Evolutionary conservation across 2,888 invertebrate genomes (phyloP), one percentile per base, ranked within the genome.

Genomic region (Ichneumon xanthorius): DNA sequence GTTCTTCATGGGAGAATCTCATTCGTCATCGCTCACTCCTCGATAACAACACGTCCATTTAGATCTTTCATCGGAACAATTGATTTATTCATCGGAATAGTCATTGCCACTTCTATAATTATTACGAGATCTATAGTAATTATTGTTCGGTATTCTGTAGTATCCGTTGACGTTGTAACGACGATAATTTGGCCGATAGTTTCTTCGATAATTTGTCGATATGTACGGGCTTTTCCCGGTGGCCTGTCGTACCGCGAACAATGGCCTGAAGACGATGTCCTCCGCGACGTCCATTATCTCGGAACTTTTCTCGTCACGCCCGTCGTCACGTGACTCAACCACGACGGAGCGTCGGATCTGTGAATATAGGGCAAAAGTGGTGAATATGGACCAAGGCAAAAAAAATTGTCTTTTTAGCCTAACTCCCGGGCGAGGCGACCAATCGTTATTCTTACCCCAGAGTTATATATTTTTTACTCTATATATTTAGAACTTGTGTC

Each of bases 211-310:
- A 72, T 82, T 86, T 77, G 65, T 9, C 72, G 26, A 73, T n/a
- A 16, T 40, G 78, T 63, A 86, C 37, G 58, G 65, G 80, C 68
- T 83, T 76, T 55, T 72, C 26, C 53, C 72, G 45, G 88, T 85
- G 78, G 92, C 90, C 67, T 92, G 93, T 6, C 92, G 92, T 76
- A 92, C 92, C 77, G 90, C 90, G 72, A 93, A 93, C 30, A 93
- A 89, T 0, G 93, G 93, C 19, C 93, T 90, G 86, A 93, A 93
- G 33, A 93, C 90, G 26, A 93, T 93, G 65, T 93, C 92, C 80
- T 93, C 93, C 0, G 93, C 93, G 3, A 90, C 91, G 50, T 92
- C 92, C 93, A 93, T 91, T 16, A 45, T 82, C 71, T 85, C 85
- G n/a, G 16, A 65, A n/a, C 37, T 14, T 16, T 76, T 73, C 67